These are phyloP conservation scores for Pachycephus smyrnensis DNA, from an alignment of 2,888 invertebrate species.

Conservation along the genomic window DNA sequence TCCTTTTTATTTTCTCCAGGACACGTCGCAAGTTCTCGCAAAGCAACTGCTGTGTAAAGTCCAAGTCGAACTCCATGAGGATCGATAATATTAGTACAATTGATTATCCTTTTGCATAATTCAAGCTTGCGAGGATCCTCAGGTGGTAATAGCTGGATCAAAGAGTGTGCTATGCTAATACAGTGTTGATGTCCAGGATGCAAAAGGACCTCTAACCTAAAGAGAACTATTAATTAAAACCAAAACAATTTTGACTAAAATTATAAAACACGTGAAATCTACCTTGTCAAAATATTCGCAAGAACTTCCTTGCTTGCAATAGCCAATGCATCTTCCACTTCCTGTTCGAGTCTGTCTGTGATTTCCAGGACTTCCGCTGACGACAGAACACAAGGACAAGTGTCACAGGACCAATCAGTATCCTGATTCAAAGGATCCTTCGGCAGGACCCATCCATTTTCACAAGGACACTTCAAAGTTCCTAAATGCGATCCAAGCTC, in stretches of 20 bases:
- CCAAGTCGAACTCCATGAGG: constrained; percentile 80
- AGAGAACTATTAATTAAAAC: constrained; percentile 20
- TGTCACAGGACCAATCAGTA: constrained; percentile 82
- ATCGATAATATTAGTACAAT: constrained; percentile 75
- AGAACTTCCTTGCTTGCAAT: constrained; percentile 74
- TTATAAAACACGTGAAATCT: neutral
- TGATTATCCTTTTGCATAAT: constrained; percentile 76
- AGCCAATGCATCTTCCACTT: constrained; percentile 79
- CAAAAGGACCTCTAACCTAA: constrained; percentile 69
- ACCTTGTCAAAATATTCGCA: constrained; percentile 76
- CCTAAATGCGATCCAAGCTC: constrained; percentile 83
- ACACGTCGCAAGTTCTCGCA: constrained; percentile 74
- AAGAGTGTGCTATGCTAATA: constrained; percentile 83
- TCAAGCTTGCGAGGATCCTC: constrained; percentile 74
- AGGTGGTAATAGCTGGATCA: constrained; percentile 78
- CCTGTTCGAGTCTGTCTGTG: constrained; percentile 79
- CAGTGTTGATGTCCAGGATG: constrained; percentile 89
- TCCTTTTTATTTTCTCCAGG: constrained; percentile 44
- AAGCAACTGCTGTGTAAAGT: constrained; percentile 82
- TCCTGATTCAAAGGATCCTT: constrained; percentile 77
- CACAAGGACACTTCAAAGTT: constrained; percentile 77
- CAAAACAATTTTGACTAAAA: neutral
- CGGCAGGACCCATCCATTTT: constrained; percentile 76
- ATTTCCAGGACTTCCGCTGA: constrained; percentile 77
- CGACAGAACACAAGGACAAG: constrained; percentile 76